Percentiles rank a stretch among this genome's conserved stretches.
Evolutionary conservation across 2,113 vertebrate genomes (phyloP).

Genomic region (Corvus cornix): DNA sequence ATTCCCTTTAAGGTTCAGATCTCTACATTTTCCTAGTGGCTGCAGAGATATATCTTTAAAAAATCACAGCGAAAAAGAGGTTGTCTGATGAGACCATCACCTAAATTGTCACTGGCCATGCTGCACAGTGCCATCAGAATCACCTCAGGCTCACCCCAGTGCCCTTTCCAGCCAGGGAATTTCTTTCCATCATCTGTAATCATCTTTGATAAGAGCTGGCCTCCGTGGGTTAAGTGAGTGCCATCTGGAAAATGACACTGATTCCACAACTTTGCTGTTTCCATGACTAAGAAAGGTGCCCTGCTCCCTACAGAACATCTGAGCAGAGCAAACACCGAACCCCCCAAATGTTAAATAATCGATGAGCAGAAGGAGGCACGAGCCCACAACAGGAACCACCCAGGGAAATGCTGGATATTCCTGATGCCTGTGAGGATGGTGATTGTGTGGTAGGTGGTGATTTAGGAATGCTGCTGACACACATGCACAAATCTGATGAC

Average conservation of each 20-base stretch:
- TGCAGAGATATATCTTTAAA: not conserved
- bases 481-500: constrained; percentile 20
- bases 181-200: not conserved
- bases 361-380: not conserved
- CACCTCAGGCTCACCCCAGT: not conserved
- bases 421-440: not conserved
- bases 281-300: not conserved
- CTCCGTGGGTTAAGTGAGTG: not conserved
- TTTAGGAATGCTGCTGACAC: constrained; percentile 47
- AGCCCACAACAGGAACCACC: not conserved
- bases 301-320: not conserved
- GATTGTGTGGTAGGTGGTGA: not conserved
- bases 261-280: not conserved
- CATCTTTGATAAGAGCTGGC: not conserved
- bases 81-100: not conserved
- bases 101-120: not conserved
- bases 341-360: not conserved
- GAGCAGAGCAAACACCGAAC: not conserved
- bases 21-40: not conserved
- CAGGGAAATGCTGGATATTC: not conserved
- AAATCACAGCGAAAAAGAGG: not conserved
- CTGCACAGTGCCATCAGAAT: not conserved
- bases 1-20: not conserved
- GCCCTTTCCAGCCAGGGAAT: not conserved
- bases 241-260: not conserved